Conservation (phyloP, 2,797 vertebrate species). For the Arctocebus calabarensis region DNA sequence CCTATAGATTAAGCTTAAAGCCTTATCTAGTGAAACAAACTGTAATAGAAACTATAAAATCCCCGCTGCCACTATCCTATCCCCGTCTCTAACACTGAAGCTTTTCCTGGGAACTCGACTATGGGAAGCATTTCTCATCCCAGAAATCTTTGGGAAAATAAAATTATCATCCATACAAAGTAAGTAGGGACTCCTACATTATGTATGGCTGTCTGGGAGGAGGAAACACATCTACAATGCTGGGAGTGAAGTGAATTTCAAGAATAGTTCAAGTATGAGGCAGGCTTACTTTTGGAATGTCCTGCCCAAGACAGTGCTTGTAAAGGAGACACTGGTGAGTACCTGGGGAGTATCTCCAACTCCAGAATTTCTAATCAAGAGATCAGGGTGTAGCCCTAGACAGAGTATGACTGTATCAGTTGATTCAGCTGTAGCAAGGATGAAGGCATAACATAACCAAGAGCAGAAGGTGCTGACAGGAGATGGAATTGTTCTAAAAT, state of each 20-base stretch:
- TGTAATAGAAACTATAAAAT: not conserved
- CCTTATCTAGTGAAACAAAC: not conserved
- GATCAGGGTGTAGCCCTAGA: not conserved
- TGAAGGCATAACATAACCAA: not conserved
- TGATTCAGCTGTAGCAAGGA: not conserved
- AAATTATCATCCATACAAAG: not conserved
- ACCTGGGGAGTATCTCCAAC: not conserved
- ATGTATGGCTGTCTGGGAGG: not conserved
- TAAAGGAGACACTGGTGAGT: not conserved
- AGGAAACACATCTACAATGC: not conserved
- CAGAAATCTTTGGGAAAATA: not conserved
- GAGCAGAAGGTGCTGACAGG: not conserved
- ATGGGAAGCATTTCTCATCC: not conserved
- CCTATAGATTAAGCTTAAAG: not conserved
- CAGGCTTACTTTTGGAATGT: not conserved
- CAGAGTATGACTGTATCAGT: not conserved
- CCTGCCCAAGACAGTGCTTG: not conserved
- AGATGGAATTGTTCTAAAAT: not conserved
- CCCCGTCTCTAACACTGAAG: not conserved
- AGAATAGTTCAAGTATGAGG: not conserved
- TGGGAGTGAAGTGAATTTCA: conserved; percentile 15
- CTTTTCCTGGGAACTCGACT: conserved; percentile 20
- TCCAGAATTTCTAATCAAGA: not conserved
- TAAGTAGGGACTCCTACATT: not conserved
- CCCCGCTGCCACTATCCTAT: not conserved